Percentiles rank a stretch among this genome's conserved stretches.
These are phyloP conservation scores for Channa maculata DNA, from an alignment of 2,113 vertebrate species.

Conservation along the genomic window DNA sequence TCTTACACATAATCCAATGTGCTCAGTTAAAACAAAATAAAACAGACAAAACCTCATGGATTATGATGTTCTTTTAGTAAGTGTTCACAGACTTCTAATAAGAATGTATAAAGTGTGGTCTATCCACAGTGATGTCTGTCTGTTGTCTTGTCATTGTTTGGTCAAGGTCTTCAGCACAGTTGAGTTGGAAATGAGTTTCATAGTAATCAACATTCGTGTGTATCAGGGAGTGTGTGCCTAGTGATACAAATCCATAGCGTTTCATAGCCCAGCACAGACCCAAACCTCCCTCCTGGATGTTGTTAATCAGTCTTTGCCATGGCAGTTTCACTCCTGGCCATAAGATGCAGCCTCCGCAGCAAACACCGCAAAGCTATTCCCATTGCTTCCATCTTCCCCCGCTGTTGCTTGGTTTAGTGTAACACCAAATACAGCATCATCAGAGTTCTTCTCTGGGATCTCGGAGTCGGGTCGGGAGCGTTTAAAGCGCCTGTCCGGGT, in stretches of 20 bases:
- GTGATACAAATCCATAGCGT: neutral
- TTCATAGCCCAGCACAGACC: neutral
- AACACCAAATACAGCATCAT: constrained; percentile 67
- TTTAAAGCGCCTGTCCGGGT: constrained; percentile 95
- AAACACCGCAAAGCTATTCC: neutral
- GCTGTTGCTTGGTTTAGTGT: constrained; percentile 1
- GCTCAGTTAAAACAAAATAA: constrained; percentile 5
- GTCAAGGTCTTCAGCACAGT: neutral
- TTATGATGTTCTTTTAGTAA: constrained; percentile 30
- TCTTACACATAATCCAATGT: constrained; percentile 1
- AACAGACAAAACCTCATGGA: constrained; percentile 2
- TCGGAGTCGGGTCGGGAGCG: constrained; percentile 88
- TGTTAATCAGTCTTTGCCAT: too few species aligned
- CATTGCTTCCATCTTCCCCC: neutral
- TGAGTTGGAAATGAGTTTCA: neutral
- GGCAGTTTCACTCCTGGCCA: constrained; percentile 22
- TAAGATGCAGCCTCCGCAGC: neutral
- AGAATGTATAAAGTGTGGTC: neutral
- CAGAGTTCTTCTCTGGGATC: constrained; percentile 76
- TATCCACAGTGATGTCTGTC: constrained; percentile 5
- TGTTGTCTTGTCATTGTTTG: neutral
- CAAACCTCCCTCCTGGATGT: neutral
- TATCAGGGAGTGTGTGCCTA: neutral
- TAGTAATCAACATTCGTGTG: neutral
- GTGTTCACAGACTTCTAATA: constrained; percentile 37